phyloP scores from a whole-genome alignment of 2,797 vertebrate genomes.

The Coilia nasus region DNA sequence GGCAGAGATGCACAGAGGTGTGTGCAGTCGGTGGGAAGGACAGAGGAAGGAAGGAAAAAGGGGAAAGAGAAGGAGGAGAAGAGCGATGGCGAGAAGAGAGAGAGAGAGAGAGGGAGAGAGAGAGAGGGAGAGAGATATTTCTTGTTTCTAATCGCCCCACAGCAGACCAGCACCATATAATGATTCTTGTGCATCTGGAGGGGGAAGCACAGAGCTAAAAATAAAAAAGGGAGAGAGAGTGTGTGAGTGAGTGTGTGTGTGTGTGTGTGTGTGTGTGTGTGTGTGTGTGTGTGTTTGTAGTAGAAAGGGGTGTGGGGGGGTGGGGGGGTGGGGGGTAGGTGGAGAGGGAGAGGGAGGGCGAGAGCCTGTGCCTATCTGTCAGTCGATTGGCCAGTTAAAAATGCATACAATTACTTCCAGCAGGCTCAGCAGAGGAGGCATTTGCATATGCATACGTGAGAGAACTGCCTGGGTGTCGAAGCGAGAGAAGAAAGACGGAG shows the following conservation, averaged over 20 bases:
- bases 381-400: constrained; percentile 88
- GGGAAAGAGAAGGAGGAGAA: neutral
- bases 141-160: constrained; percentile 68
- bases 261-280: constrained; percentile 31
- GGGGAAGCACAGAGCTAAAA: constrained; percentile 93
- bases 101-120: constrained; percentile 25
- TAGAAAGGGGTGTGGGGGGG: constrained; percentile 27
- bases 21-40: constrained; percentile 9
- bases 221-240: constrained; percentile 77
- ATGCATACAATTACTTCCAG: constrained; percentile 88
- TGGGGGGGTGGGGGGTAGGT: constrained; percentile 22
- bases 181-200: constrained; percentile 88
- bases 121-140: constrained; percentile 47
- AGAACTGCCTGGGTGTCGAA: constrained; percentile 69
- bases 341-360: constrained; percentile 59
- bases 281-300: constrained; percentile 29
- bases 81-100: constrained; percentile 6
- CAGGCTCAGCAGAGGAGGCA: constrained; percentile 77
- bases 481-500: constrained; percentile 45
- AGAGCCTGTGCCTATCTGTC: constrained; percentile 85
- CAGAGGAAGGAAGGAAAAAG: neutral
- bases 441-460: constrained; percentile 80
- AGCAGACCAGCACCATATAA: constrained; percentile 81
- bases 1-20: neutral
- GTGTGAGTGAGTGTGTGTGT: constrained; percentile 38